phyloP scores from a whole-genome alignment of 92 coral and sea anemone species.

The Palythoa heliodiscus region DNA sequence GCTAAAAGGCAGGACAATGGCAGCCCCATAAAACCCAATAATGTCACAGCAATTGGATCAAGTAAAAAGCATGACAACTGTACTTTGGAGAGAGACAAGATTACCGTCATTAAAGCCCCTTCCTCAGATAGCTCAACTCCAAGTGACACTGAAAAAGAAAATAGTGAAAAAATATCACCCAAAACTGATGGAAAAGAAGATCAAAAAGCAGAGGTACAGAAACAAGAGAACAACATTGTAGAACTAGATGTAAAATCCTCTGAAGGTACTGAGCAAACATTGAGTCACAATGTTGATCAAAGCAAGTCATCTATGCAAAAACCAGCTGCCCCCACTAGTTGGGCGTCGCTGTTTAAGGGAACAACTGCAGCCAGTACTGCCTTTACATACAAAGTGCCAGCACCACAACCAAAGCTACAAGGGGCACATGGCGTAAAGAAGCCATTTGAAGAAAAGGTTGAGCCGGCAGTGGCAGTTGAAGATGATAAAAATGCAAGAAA shows the following conservation, averaged over 20 bases:
- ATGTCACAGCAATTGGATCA: not conserved
- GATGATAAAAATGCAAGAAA: slow-evolving; percentile 71
- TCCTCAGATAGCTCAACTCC: slow-evolving; percentile 65
- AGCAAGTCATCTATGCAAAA: slow-evolving; percentile 17
- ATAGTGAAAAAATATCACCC: not conserved
- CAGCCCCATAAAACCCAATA: not conserved
- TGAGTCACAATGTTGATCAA: not conserved
- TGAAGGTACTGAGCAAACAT: not conserved
- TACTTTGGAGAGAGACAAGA: not conserved
- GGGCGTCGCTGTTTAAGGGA: slow-evolving; percentile 93
- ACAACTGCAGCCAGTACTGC: slow-evolving; percentile 57
- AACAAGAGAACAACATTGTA: not conserved
- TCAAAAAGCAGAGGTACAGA: not conserved
- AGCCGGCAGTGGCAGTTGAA: slow-evolving; percentile 50
- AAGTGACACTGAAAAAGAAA: slow-evolving; percentile 60
- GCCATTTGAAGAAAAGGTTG: slow-evolving; percentile 58
- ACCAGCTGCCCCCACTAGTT: slow-evolving; percentile 51
- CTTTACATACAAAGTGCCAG: slow-evolving; percentile 39
- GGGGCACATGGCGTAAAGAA: slow-evolving; percentile 31
- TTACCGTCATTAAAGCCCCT: not conserved
- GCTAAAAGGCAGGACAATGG: not conserved
- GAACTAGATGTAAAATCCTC: not conserved
- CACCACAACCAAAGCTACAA: slow-evolving; percentile 30
- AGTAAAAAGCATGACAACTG: not conserved
- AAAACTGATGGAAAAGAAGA: not conserved